Evolutionary conservation across 2,113 vertebrate genomes (phyloP).

Genomic region (Perca flavescens): DNA sequence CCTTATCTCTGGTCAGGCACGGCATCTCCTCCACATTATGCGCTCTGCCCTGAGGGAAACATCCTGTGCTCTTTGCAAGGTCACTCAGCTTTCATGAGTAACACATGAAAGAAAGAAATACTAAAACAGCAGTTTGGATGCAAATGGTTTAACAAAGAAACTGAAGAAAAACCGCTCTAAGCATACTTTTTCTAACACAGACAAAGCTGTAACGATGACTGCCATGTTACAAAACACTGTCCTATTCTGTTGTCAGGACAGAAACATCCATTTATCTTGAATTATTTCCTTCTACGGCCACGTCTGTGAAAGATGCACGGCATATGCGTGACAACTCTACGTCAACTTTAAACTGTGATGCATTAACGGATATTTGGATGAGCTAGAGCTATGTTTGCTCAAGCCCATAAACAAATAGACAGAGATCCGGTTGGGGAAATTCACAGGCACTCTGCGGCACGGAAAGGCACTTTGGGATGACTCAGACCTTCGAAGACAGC

Average conservation of each 20-base stretch:
- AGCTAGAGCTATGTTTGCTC: constrained; percentile 17
- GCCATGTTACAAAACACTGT: neutral
- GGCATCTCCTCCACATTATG: too few relatives aligned
- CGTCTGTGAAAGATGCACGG: neutral
- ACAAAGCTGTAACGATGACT: neutral
- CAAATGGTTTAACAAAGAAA: too few relatives aligned
- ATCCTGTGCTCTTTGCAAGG: too few relatives aligned
- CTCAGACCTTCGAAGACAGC: constrained; percentile 17
- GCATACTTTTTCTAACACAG: too few relatives aligned
- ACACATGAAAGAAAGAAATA: too few relatives aligned
- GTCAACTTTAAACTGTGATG: neutral
- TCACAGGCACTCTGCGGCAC: constrained; percentile 9
- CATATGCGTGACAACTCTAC: neutral
- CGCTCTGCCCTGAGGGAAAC: too few relatives aligned
- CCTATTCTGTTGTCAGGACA: neutral
- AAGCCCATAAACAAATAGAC: neutral
- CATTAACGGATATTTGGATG: neutral
- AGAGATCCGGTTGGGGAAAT: neutral
- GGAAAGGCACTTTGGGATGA: constrained; percentile 20
- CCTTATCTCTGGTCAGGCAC: too few relatives aligned
- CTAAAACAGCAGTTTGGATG: too few relatives aligned
- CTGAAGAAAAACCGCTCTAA: too few relatives aligned
- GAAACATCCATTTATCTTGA: neutral
- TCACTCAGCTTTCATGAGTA: too few relatives aligned
- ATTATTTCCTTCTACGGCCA: neutral